Conservation (phyloP, 1,140 invertebrate genomes). For the Heliconius himera region DNA sequence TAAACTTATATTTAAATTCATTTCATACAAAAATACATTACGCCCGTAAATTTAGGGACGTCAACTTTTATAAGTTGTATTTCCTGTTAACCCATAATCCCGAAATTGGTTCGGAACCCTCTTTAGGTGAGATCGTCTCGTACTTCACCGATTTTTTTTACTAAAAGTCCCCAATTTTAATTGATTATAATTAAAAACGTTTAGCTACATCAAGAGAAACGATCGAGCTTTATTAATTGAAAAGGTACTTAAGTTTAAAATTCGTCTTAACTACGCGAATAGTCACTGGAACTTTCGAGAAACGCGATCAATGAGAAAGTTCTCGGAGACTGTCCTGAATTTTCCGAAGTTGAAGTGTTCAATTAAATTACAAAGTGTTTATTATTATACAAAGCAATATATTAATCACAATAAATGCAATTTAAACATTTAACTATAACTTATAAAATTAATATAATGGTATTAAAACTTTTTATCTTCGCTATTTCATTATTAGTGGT, state of each 20-base stretch:
- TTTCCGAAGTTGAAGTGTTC: not conserved
- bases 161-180: not conserved
- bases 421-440: too few relatives aligned
- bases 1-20: too few relatives aligned
- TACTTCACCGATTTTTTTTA: not conserved
- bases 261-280: not conserved
- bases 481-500: too few relatives aligned
- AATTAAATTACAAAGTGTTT: not conserved
- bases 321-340: not conserved
- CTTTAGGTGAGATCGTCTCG: too few relatives aligned
- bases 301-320: not conserved
- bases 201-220: not conserved
- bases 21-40: too few relatives aligned
- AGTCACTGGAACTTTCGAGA: not conserved
- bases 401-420: too few relatives aligned
- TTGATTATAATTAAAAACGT: not conserved
- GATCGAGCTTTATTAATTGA: not conserved
- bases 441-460: too few relatives aligned
- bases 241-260: conserved; percentile 2
- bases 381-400: not conserved
- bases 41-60: too few relatives aligned
- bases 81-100: too few relatives aligned
- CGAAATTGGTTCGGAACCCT: too few relatives aligned
- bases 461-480: too few relatives aligned
- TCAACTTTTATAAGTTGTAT: too few relatives aligned